These are phyloP conservation scores for Muscicapa adusta DNA, from an alignment of 2,113 vertebrate species.

Conservation along the genomic window DNA sequence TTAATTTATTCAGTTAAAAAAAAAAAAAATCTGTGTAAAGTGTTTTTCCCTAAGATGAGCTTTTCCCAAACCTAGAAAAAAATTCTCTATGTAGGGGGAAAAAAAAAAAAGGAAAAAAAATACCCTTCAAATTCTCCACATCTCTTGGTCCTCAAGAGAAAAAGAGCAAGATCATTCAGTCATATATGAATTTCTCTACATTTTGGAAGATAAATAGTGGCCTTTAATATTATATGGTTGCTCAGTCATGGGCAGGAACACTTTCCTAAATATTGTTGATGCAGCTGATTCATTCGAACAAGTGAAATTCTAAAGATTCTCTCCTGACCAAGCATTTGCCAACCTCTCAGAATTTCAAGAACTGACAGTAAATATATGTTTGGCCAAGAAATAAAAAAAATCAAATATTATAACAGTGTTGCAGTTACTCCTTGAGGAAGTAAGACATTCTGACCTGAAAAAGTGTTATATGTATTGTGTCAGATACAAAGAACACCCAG, in stretches of 20 bases:
- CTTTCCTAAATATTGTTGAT: background rate
- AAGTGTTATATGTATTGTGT: background rate
- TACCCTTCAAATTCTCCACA: background rate
- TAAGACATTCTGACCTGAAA: background rate
- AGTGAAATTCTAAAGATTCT: background rate
- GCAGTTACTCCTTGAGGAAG: background rate
- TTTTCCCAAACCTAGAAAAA: background rate
- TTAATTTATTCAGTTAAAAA: background rate
- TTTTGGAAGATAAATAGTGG: background rate
- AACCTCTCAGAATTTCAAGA: background rate
- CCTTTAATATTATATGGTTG: background rate
- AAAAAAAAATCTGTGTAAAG: background rate
- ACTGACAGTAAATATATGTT: background rate
- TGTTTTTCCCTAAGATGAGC: background rate
- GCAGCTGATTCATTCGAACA: background rate
- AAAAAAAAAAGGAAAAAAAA: background rate
- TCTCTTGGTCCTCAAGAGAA: background rate
- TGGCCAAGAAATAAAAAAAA: background rate
- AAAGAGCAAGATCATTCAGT: background rate
- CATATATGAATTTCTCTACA: background rate
- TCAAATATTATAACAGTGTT: background rate
- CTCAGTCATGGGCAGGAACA: background rate
- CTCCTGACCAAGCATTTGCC: accelerated
- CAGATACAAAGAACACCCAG: accelerated
- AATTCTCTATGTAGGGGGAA: background rate